Percentiles rank a stretch among this genome's conserved stretches.
Evolutionary conservation across 2,888 invertebrate genomes (phyloP).

Genomic region (Flabesymbios commensalis): DNA sequence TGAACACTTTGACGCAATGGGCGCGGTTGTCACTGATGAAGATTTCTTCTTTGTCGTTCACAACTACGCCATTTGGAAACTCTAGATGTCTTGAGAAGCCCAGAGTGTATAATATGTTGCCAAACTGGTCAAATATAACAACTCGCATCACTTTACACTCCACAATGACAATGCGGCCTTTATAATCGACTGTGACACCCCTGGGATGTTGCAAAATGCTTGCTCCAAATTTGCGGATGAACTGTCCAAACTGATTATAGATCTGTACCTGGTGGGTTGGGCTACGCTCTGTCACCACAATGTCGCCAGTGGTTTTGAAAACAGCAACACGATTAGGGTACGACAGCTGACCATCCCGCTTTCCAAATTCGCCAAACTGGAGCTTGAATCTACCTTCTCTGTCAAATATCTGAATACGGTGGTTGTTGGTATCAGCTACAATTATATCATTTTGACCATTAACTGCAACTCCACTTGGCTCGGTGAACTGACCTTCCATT

Average conservation of each 20-base stretch:
- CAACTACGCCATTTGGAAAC: slow-evolving; percentile 99
- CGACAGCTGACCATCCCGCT: slow-evolving; percentile 91
- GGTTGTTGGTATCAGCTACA: too few species aligned
- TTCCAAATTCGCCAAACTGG: slow-evolving; percentile 98
- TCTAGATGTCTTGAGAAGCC: slow-evolving; percentile 82
- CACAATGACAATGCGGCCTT: slow-evolving; percentile 97
- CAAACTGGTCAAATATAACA: slow-evolving; percentile 97
- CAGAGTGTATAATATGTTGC: slow-evolving; percentile 95
- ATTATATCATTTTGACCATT: too few species aligned
- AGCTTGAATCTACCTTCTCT: slow-evolving; percentile 99
- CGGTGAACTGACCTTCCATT: too few species aligned
- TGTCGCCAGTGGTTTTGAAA: slow-evolving; percentile 97
- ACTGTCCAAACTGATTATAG: slow-evolving; percentile 99
- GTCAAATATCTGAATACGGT: too few species aligned
- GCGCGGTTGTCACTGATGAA: slow-evolving; percentile 99
- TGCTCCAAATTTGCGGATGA: slow-evolving; percentile 98
- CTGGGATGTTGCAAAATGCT: slow-evolving; percentile 98
- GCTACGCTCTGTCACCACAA: slow-evolving; percentile 93
- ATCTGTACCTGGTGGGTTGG: slow-evolving; percentile 97
- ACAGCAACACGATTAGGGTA: slow-evolving; percentile 99
- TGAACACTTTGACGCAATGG: slow-evolving; percentile 96
- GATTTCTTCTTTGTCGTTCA: slow-evolving; percentile 98
- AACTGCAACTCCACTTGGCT: too few species aligned
- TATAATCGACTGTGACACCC: slow-evolving; percentile 98
- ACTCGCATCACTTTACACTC: slow-evolving; percentile 96